Base-by-base conservation (phyloP, 2,888 invertebrate species). In the Hypsopygia costalis region DNA sequence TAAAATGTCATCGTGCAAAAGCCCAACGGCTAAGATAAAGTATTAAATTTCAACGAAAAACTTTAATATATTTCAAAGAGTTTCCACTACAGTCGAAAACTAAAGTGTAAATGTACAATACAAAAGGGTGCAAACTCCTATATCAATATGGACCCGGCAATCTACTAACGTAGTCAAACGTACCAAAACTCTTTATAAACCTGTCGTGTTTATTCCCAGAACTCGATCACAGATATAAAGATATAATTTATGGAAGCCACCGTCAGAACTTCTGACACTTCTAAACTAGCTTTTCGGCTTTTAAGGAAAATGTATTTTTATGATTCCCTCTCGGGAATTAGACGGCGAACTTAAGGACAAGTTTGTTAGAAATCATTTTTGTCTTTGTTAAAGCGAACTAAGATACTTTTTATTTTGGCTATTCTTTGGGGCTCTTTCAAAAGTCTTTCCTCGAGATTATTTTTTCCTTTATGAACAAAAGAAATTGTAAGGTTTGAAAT, bases 161-260 rank as follows among this genome's bases (percentile, higher is more conserved):
- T 16, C 16, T 16, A 16, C 16, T 3, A 16, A 16, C 16, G 4
- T 16, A 16, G n/a, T n/a, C 11, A 6, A 28, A 12, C 12, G 5
- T 11, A 12, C n/a, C 20, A 40, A 33, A 34, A 39, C 33, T 20
- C 27, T 39, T 27, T 20, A 39, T 28, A 39, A 39, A 39, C 20
- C 29, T 34, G 39, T 16, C 28, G n/a, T 28, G 20, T 39, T 39
- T 39, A 39, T 33, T 20, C 16, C 27, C 39, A 11, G 25, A 33
- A 27, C 33, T 28, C 12, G 33, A 27, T 28, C 34, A 39, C 12
- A 12, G 30, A 37, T 34, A 34, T 39, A 34, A 33, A 39, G 33
- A 33, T 21, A 9, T 21, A n/a, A 11, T 32, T 32, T 32, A 27
- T 36, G 16, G 36, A 28, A 29, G 30, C 21, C 10, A 20, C 29